Conservation (phyloP, 92 coral and sea anemone species). For the Phenganax marumi region DNA sequence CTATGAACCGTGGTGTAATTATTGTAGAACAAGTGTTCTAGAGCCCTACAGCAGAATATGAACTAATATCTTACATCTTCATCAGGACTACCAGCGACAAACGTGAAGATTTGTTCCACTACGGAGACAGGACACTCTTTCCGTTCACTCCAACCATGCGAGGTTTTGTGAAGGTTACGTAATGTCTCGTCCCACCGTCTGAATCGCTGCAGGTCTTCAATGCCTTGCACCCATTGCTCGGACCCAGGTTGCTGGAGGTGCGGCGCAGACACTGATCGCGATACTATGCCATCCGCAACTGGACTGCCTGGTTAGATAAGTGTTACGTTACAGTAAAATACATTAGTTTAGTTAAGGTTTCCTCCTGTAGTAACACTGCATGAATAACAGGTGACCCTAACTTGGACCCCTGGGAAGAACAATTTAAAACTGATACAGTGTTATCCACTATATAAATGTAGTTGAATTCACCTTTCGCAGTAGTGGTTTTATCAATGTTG, state of each 20-base stretch:
- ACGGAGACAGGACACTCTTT: conserved; percentile 59
- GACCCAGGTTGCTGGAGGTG: conserved; percentile 69
- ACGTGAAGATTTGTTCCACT: conserved; percentile 75
- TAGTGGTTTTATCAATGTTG: conserved; percentile 21
- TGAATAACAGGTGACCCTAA: not conserved
- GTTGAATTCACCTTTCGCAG: conserved; percentile 13
- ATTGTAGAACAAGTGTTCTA: not conserved
- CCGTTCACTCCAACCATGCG: conserved; percentile 24
- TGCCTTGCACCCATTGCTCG: conserved; percentile 74
- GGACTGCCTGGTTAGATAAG: not conserved
- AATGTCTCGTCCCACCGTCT: conserved; percentile 69
- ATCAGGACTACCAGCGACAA: conserved; percentile 84
- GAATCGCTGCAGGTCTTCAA: conserved; percentile 80
- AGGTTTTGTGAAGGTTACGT: conserved; percentile 18
- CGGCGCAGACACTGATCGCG: conserved; percentile 88
- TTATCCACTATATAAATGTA: not conserved
- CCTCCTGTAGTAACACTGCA: not conserved
- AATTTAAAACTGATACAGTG: not conserved
- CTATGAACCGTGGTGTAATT: too few species aligned
- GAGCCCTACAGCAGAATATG: not conserved
- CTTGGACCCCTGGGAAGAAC: not conserved
- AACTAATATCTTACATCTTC: conserved; percentile 61
- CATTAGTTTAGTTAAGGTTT: not conserved
- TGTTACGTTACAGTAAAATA: not conserved
- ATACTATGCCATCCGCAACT: conserved; percentile 40